Evolutionary conservation across 2,113 vertebrate species (phyloP).

Genomic region (Talpa occidentalis): DNA sequence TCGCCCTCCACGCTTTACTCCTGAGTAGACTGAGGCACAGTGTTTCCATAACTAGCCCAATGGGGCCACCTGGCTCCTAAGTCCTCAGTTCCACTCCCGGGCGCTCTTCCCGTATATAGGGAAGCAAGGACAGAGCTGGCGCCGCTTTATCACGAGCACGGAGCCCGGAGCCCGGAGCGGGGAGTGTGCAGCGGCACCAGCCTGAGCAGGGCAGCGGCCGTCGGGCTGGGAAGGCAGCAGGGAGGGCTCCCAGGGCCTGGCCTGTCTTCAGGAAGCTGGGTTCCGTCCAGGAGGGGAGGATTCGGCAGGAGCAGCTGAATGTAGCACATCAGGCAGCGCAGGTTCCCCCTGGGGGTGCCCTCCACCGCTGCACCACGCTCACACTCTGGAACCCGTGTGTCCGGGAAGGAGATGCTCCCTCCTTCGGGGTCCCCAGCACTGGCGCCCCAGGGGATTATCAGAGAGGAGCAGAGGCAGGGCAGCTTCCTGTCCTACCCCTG

Average conservation of each 20-base stretch:
- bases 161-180: neutral
- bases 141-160: too few relatives aligned
- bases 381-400: neutral
- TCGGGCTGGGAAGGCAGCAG: neutral
- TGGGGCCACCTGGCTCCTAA: neutral
- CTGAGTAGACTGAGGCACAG: neutral
- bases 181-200: neutral
- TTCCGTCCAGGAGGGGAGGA: neutral
- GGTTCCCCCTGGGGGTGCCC: too few relatives aligned
- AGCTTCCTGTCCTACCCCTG: neutral
- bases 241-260: neutral
- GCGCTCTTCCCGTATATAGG: too few relatives aligned
- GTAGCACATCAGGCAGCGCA: too few relatives aligned
- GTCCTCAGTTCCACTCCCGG: neutral
- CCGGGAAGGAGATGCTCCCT: neutral
- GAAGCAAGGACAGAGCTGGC: too few relatives aligned
- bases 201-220: neutral
- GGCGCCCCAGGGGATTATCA: neutral
- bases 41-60: neutral
- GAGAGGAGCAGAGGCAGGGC: too few relatives aligned
- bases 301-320: too few relatives aligned
- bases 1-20: accelerated
- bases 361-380: too few relatives aligned
- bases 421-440: accelerated
- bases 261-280: neutral